These are phyloP conservation scores for Phymatocera aterrima DNA, from an alignment of 2,888 invertebrate genomes.

Conservation along the genomic window DNA sequence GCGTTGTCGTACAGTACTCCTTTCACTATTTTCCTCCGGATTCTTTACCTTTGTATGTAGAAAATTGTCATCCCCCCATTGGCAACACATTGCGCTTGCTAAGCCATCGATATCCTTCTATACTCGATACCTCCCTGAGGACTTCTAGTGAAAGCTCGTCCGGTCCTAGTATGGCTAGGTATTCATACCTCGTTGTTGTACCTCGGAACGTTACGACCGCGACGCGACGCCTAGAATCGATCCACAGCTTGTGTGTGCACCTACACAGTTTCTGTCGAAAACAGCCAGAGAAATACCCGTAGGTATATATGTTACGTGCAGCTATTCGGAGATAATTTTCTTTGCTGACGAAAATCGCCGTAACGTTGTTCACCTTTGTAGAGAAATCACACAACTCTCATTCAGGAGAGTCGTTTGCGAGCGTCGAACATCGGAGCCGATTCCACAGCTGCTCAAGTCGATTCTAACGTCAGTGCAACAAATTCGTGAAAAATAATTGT, in stretches of 20 bases:
- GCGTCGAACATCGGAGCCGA: no score
- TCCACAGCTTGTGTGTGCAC: not conserved
- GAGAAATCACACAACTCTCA: no score
- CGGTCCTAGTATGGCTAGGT: not conserved
- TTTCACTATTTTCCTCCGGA: no score
- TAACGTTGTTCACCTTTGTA: no score
- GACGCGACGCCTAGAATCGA: not conserved
- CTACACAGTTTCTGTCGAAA: not conserved
- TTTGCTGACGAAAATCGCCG: no score
- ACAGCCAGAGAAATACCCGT: not conserved
- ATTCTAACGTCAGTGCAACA: no score
- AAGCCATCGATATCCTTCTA: slow-evolving; percentile 2
- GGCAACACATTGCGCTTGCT: not conserved
- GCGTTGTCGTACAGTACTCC: not conserved
- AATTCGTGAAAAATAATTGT: no score
- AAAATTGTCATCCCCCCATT: not conserved
- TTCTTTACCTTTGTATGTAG: not conserved
- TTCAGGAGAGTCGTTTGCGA: no score
- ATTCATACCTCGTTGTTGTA: not conserved
- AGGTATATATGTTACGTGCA: no score
- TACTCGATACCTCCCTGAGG: not conserved
- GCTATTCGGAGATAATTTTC: no score
- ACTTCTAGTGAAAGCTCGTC: not conserved
- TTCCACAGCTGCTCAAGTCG: no score
- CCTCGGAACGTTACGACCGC: no score